Evolutionary conservation across 2,797 vertebrate genomes (phyloP), one percentile per base, ranked within the genome.

Genomic region (Bufotes viridis): DNA sequence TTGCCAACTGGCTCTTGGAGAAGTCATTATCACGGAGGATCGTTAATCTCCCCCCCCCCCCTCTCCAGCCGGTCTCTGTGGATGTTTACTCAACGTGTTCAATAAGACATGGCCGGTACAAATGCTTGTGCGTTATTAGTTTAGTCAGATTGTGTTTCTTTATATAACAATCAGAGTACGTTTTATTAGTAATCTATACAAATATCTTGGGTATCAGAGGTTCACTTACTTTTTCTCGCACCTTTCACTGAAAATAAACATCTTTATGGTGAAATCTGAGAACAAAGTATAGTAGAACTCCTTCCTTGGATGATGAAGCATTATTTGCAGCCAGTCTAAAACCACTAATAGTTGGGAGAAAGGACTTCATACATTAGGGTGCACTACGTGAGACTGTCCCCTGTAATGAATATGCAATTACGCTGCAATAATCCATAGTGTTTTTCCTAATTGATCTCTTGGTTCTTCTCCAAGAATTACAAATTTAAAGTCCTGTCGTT

Each of bases 401-500:
- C 34, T 51, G 22, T 9, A 20, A 49, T 74, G 10, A 26, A 69
- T 14, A 74, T 42, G 11, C 20, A 49, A 74, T 49, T 22, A 14
- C 49, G 0, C 75, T 75, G 72, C 22, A 78, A 49, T n/a, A 55
- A 78, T 78, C 75, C 51, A 76, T 76, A 78, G 75, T 53, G 11
- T n/a, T 55, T 22, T 24, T 53, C 75, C n/a, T 24, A 78, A 78
- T 78, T 78, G 75, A 78, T 55, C 75, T 78, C 75, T 24, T 78
- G 75, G 75, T 78, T 78, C 51, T 7, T 24, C 13, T 78, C 75
- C 75, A 78, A 78, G 75, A 55, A 78, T 78, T 55, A 55, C 75
- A 78, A 53, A 75, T 49, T 75, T 78, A 24, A 13, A 78, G 13
- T 22, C 75, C 8, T 55, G 2, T 13, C 11, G 20, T 51, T 55